phyloP scores from a whole-genome alignment of 2,888 invertebrate genomes.

The Meiosimyza decipiens region DNA sequence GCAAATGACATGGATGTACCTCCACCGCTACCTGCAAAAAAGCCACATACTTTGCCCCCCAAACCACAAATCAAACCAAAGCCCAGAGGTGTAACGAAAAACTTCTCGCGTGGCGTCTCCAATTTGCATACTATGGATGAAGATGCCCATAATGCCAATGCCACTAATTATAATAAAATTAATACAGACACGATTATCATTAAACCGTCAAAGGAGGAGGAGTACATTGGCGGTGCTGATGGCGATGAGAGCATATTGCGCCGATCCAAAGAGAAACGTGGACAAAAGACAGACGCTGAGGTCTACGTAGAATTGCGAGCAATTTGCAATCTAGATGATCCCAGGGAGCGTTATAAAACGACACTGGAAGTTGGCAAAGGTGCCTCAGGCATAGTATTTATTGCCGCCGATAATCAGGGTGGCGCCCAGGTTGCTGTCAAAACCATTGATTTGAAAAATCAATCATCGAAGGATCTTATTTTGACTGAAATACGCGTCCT shows the following conservation, averaged over 20 bases:
- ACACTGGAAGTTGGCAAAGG: constrained; percentile 90
- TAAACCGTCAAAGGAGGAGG: constrained; percentile 55
- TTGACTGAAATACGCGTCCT: constrained; percentile 94
- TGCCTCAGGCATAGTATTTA: constrained; percentile 92
- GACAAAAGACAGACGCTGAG: constrained; percentile 66
- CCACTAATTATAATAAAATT: constrained; percentile 46
- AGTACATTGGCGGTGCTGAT: constrained; percentile 65
- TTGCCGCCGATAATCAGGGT: constrained; percentile 81
- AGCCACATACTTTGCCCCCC: constrained; percentile 65
- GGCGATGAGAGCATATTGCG: constrained; percentile 65
- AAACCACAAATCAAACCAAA: constrained; percentile 72
- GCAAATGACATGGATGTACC: constrained; percentile 51
- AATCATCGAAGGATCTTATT: constrained; percentile 95
- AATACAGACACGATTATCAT: constrained; percentile 65
- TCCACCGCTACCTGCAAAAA: constrained; percentile 66
- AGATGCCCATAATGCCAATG: constrained; percentile 24
- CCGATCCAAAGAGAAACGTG: constrained; percentile 63
- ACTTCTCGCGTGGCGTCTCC: constrained; percentile 65
- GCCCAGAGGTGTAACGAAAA: constrained; percentile 60
- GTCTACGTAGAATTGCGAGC: constrained; percentile 79
- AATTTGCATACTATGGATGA: constrained; percentile 62
- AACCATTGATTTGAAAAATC: constrained; percentile 93
- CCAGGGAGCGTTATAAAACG: constrained; percentile 81
- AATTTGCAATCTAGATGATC: constrained; percentile 87
- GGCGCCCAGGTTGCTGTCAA: constrained; percentile 91